Conservation (phyloP, 2,113 vertebrate genomes). For the Perccottus glenii region DNA sequence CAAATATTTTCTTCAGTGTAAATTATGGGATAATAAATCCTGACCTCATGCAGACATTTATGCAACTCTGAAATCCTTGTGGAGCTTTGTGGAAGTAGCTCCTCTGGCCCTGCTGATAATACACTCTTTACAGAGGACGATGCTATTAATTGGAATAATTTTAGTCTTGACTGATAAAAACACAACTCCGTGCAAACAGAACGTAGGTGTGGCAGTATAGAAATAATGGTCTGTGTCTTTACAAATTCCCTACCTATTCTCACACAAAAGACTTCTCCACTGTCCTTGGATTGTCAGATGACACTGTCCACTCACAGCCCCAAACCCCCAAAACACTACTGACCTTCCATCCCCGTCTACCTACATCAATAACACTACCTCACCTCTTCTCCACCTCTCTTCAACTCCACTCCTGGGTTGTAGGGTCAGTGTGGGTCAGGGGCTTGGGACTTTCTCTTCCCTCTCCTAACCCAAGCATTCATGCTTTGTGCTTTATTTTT, state of each 20-base stretch:
- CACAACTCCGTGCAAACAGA: neutral
- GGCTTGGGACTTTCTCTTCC: constrained; percentile 35
- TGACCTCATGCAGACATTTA: too few relatives aligned
- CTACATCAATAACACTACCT: constrained; percentile 50
- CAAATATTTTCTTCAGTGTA: too few relatives aligned
- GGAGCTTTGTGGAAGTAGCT: neutral
- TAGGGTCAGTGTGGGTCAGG: constrained; percentile 60
- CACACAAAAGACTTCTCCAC: neutral
- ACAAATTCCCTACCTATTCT: neutral
- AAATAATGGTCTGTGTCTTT: neutral
- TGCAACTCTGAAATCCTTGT: neutral
- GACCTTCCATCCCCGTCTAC: constrained; percentile 17
- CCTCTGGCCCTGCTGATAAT: constrained; percentile 3
- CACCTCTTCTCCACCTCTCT: constrained; percentile 9
- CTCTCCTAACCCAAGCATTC: constrained; percentile 22
- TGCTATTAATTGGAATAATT: constrained; percentile 25
- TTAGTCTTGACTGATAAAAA: constrained; percentile 3
- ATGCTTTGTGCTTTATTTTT: constrained; percentile 51
- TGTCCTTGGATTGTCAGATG: constrained; percentile 31
- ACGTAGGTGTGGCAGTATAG: too few relatives aligned
- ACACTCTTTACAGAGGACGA: constrained; percentile 10
- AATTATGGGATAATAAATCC: too few relatives aligned
- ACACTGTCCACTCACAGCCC: neutral
- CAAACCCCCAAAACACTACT: constrained; percentile 4
- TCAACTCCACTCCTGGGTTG: constrained; percentile 29